Conservation (phyloP, 2,888 invertebrate species). For the Cyaniris semiargus region DNA sequence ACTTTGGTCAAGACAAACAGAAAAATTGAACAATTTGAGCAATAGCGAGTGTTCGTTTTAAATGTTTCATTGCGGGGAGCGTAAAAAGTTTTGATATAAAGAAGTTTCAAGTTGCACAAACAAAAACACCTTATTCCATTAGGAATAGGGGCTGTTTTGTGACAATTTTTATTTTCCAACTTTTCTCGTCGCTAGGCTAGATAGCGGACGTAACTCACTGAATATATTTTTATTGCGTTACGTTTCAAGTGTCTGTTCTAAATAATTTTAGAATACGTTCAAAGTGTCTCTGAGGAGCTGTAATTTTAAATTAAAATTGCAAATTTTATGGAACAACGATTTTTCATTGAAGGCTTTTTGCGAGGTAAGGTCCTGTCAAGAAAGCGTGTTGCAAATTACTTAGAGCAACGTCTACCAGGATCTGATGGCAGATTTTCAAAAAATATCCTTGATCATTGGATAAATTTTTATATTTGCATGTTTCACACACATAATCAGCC, state of each 20-base stretch:
- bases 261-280: conserved; percentile 14
- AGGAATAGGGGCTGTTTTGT: conserved; percentile 34
- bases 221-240: conserved; percentile 15
- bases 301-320: neutral
- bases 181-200: neutral
- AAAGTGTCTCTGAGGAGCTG: neutral
- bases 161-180: conserved; percentile 11
- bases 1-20: conserved; percentile 23
- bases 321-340: neutral
- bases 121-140: conserved; percentile 37
- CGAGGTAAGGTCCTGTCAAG: neutral
- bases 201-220: conserved; percentile 19
- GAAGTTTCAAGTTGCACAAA: conserved; percentile 39
- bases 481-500: too few relatives aligned
- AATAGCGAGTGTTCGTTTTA: conserved; percentile 31
- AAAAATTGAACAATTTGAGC: conserved; percentile 18
- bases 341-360: neutral
- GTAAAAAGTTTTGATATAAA: conserved; percentile 37
- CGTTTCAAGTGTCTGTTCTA: neutral
- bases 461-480: too few relatives aligned
- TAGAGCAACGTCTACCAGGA: too few relatives aligned
- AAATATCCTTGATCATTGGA: too few relatives aligned
- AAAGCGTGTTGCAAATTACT: neutral
- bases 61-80: conserved; percentile 27
- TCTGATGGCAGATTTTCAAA: too few relatives aligned